Base-by-base conservation (phyloP, 2,113 vertebrate species). In the Mirounga angustirostris region DNA sequence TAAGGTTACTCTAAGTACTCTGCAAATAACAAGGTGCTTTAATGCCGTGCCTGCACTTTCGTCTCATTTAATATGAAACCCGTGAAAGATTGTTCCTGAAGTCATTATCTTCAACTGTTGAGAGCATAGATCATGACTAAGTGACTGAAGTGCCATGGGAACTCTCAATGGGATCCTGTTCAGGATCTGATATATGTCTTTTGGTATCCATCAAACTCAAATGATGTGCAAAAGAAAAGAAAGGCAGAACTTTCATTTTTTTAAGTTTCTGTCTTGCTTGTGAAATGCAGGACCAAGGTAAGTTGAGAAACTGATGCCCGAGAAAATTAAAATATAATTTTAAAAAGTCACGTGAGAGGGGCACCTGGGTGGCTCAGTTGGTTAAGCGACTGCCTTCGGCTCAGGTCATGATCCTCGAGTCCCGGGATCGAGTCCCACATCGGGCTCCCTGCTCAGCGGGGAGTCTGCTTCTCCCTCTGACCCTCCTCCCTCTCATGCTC, bases 51-150 rank as follows among this genome's bases (percentile, higher is more conserved):
- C 98, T 98, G 98, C 98, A 98, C 98, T 98, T 98, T 98, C 97
- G n/a, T 98, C 98, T 99, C 98, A 98, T 99, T 98, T 99, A 98
- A 99, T 99, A 98, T 97, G 98, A 98, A 98, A 98, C 96, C 97
- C 78, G 21, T 98, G 98, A 98, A 99, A 98, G 98, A 99, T 99
- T 99, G 98, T 98, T 98, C 96, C 98, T 98, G 97, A 98, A 99
- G 98, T 99, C 98, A 98, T 99, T 99, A 98, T 98, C 98, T 98
- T 99, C 98, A 98, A 98, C 98, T 98, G 95, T 98, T 98, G 98
- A 98, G 98, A 98, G 96, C 98, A 99, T 99, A 99, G 98, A 99
- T 99, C 98, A 99, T 98, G 89, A 94, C 94, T 98, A 98, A 99
- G 98, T 98, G 98, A 98, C 98, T 98, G 97, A 97, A 98, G 97